Conservation (phyloP, 2,113 vertebrate species). For the Hyperoodon ampullatus region DNA sequence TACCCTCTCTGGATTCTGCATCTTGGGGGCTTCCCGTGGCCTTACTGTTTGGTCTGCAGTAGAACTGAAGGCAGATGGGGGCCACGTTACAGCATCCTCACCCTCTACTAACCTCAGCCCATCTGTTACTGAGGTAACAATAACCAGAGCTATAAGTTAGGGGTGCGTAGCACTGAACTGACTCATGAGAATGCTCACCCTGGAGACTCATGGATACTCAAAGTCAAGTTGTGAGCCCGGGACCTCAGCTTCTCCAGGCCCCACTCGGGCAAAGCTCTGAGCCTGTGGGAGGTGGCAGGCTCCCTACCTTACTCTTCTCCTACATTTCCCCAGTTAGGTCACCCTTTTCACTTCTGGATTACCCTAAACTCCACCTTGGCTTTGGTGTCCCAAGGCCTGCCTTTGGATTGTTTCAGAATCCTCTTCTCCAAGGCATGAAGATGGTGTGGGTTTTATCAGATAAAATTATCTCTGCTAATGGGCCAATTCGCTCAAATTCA, state of each 20-base stretch:
- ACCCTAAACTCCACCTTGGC: not conserved
- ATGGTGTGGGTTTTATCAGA: not conserved
- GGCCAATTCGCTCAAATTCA: not conserved
- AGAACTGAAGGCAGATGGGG: not conserved
- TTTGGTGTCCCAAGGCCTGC: not conserved
- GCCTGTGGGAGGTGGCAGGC: not conserved
- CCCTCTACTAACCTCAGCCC: not conserved
- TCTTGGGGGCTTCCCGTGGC: not conserved
- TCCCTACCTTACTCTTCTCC: not conserved
- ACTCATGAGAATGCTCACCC: not conserved
- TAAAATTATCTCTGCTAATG: not conserved
- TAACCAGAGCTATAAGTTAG: not conserved
- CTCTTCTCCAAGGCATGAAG: not conserved
- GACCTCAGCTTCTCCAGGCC: not conserved
- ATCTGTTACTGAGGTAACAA: not conserved
- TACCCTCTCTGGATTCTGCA: not conserved
- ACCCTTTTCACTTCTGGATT: not conserved
- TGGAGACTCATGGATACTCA: not conserved
- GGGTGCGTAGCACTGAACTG: not conserved
- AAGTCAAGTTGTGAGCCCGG: not conserved
- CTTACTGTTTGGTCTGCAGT: not conserved
- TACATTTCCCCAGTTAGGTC: not conserved
- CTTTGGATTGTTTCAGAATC: not conserved
- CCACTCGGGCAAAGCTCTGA: not conserved
- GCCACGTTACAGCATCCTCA: not conserved